Base-by-base conservation (phyloP, 2,888 invertebrate genomes). In the Apotomis turbidana region DNA sequence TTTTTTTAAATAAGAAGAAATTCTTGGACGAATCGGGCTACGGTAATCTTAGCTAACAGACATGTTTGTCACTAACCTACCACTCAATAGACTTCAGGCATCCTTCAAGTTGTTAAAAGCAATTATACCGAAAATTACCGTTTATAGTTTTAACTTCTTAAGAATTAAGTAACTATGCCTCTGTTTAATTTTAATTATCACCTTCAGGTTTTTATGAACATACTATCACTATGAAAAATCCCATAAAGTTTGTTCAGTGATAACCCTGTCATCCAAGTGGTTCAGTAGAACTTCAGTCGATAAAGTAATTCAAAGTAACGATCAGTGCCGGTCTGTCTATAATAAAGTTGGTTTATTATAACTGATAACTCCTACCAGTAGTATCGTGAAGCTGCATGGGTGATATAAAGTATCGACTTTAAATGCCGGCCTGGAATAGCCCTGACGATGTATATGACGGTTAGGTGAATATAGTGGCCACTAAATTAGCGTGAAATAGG, bases 401-500 rank as follows among this genome's bases (percentile, higher is more conserved):
- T 41, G 27, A 46, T 57, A 57, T 36, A n/a, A 66, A 66, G 4
- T 63, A 63, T n/a, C 15, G 8, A 55, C 13, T 55, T 64, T 44
- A 66, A 66, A 66, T 57, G 46, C 55, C 44, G 6, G 27, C 5
- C 27, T 58, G 6, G 57, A 3, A 9, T 57, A 36, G 10, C 10
- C 13, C 15, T 44, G 12, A 1, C 44, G 27, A 55, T 44, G 54
- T 64, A 64, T 64, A 54, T 55, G 64, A 64, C 64, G 27, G 15
- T 64, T 54, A 64, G 15, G 27, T 55, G 64, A 44, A 64, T 27
- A 46, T 66, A 66, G 66, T 46, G 66, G 12, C 44, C 46, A 55
- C 49, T 10, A 49, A 10, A 3, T 49, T 49, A 49, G 9, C 10
- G 6, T 9, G 9, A 9, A 49, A 49, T 10, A 9, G 49, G 5